phyloP scores from a whole-genome alignment of 2,888 invertebrate genomes.

The Cacoxenus indagator region DNA sequence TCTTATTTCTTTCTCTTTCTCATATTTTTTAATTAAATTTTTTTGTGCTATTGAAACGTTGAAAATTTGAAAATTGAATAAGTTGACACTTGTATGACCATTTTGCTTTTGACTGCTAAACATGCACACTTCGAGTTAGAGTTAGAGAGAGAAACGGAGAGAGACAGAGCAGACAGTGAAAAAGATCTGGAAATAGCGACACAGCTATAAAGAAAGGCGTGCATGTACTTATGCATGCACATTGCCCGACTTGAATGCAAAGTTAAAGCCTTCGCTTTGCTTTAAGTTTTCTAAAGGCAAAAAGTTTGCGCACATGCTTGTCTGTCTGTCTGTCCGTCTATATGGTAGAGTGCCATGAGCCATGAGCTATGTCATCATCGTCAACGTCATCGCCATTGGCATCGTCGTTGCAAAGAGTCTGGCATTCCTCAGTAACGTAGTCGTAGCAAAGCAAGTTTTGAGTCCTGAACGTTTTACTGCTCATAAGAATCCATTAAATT shows the following conservation, averaged over 20 bases:
- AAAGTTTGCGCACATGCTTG: background rate
- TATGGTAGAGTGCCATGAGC: no score
- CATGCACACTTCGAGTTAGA: no score
- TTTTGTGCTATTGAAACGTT: background rate
- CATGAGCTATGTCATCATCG: background rate
- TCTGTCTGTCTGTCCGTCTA: no score
- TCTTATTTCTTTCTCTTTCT: background rate
- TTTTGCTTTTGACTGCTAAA: conserved; percentile 1
- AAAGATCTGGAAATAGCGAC: background rate
- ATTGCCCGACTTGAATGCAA: conserved; percentile 1
- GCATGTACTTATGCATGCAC: background rate
- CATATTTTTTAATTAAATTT: no score
- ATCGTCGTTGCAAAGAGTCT: no score
- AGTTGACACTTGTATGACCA: conserved; percentile 19
- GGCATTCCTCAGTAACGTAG: no score
- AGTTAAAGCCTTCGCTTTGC: conserved; percentile 9
- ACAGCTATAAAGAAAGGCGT: background rate
- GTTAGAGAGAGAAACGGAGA: no score
- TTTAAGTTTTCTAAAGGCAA: background rate
- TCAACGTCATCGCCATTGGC: background rate
- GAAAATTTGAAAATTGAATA: conserved; percentile 17
- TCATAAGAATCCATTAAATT: conserved; percentile 66
- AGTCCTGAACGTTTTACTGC: conserved; percentile 57
- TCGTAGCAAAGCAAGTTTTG: background rate
- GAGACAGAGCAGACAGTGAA: no score